These are phyloP conservation scores for Drosophila pallidifrons DNA, from an alignment of 1,140 invertebrate species.

Conservation along the genomic window DNA sequence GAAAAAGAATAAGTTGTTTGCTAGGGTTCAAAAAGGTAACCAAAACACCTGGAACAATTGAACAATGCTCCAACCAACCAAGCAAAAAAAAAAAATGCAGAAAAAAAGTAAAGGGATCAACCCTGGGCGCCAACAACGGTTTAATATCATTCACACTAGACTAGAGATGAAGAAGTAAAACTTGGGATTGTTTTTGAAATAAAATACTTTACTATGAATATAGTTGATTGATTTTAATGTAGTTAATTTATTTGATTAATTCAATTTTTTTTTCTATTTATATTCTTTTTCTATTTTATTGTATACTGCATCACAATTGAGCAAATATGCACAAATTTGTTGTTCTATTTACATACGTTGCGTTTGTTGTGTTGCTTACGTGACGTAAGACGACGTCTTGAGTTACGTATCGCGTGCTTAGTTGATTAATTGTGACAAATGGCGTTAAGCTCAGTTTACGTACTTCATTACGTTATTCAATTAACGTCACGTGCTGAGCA, in stretches of 20 bases:
- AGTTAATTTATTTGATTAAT: not conserved
- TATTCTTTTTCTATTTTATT: too few relatives aligned
- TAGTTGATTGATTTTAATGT: too few relatives aligned
- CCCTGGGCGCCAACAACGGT: constrained; percentile 5
- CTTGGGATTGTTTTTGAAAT: too few relatives aligned
- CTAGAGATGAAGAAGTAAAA: not conserved
- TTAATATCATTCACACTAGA: constrained; percentile 14
- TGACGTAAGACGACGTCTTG: not conserved
- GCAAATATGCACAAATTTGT: too few relatives aligned
- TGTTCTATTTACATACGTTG: not conserved
- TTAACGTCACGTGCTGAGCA: constrained; percentile 45
- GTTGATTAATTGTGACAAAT: constrained; percentile 50
- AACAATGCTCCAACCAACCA: not conserved
- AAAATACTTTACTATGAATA: too few relatives aligned
- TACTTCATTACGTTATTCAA: constrained; percentile 57
- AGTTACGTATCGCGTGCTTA: constrained; percentile 4
- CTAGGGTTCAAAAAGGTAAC: constrained; percentile 11
- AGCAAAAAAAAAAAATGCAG: not conserved
- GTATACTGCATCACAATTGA: too few relatives aligned
- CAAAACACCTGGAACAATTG: constrained; percentile 23
- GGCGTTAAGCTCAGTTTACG: constrained; percentile 49
- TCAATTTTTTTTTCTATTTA: not conserved
- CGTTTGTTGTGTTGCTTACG: not conserved
- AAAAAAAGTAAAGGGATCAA: constrained; percentile 5
- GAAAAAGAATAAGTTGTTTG: not conserved